These are phyloP conservation scores for Delichon dasypus DNA, from an alignment of 2,797 vertebrate species.

Conservation along the genomic window DNA sequence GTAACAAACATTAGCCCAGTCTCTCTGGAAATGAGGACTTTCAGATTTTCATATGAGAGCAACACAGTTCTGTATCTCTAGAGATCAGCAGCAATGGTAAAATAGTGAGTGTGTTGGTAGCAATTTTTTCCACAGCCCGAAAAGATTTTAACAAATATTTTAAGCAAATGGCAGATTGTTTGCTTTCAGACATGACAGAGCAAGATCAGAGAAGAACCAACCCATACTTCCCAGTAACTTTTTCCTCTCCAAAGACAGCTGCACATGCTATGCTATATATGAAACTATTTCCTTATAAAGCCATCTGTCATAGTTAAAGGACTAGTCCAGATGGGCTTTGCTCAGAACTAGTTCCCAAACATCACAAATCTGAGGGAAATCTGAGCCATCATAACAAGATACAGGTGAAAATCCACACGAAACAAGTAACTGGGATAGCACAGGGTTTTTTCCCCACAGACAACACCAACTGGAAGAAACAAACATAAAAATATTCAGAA, in stretches of 20 bases:
- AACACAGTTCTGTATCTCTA: neutral
- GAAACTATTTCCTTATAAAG: neutral
- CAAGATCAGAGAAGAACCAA: neutral
- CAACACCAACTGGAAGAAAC: fast-evolving
- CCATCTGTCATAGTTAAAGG: neutral
- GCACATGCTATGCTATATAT: neutral
- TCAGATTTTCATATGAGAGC: neutral
- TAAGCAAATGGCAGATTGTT: neutral
- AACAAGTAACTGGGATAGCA: neutral
- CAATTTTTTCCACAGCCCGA: neutral
- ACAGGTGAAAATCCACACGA: neutral
- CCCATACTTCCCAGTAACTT: neutral
- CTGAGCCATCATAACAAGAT: neutral
- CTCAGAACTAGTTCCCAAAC: neutral
- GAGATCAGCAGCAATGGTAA: neutral
- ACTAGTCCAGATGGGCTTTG: neutral
- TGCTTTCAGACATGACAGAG: neutral
- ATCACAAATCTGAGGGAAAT: neutral
- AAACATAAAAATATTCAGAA: neutral
- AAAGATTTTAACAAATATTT: constrained; percentile 13
- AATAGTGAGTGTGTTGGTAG: neutral
- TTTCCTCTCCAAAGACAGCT: neutral
- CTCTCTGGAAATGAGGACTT: neutral
- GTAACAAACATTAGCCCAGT: neutral
- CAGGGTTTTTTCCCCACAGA: neutral